phyloP scores from a whole-genome alignment of 2,888 invertebrate genomes.

The Crematogaster levior region DNA sequence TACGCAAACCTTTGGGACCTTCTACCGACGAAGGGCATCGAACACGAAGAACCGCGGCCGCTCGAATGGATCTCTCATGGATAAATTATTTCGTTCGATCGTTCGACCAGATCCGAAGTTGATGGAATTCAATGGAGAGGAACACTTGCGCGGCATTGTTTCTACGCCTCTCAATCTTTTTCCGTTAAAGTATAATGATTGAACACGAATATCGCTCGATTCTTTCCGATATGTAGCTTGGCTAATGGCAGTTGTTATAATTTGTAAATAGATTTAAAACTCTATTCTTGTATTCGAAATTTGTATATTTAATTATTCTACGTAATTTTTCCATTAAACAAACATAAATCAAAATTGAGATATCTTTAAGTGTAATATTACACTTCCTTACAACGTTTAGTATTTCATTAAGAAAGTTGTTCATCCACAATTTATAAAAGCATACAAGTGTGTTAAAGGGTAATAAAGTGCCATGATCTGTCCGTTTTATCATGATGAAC shows the following conservation, averaged over 20 bases:
- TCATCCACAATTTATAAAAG: not conserved
- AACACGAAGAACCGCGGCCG: constrained; percentile 42
- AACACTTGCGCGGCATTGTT: constrained; percentile 43
- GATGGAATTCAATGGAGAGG: constrained; percentile 48
- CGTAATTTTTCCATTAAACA: not conserved
- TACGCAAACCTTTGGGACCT: constrained; percentile 19
- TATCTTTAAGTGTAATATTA: not conserved
- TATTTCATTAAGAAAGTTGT: not conserved
- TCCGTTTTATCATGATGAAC: not conserved
- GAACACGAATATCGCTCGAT: constrained; percentile 10
- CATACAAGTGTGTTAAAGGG: too few relatives aligned
- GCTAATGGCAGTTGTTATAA: constrained; percentile 1
- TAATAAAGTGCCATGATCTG: not conserved
- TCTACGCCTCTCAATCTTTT: constrained; percentile 39
- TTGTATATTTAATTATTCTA: not conserved
- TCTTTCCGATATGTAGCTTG: not conserved
- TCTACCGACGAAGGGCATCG: constrained; percentile 51
- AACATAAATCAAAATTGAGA: not conserved
- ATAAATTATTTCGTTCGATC: constrained; percentile 44
- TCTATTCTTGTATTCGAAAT: not conserved
- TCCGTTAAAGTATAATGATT: constrained; percentile 31
- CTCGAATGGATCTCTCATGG: constrained; percentile 28
- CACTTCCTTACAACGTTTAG: not conserved
- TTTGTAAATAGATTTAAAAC: constrained; percentile 1
- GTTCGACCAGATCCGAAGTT: constrained; percentile 40